Base-by-base conservation (phyloP, 2,797 vertebrate genomes). In the Acomys russatus region DNA sequence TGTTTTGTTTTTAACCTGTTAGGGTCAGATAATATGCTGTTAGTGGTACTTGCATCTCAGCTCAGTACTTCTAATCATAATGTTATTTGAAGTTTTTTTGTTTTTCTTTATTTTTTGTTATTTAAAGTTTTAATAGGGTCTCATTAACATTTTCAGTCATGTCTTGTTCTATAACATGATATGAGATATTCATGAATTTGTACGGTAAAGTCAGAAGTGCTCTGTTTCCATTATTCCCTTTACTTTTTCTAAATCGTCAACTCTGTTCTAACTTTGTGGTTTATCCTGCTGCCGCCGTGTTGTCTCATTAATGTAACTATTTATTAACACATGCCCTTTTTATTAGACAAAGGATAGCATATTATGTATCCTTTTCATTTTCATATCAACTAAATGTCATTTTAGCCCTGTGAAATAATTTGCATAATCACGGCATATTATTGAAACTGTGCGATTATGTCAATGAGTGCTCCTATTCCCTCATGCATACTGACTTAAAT, bases 371-470 rank as follows among this genome's bases (percentile, higher is more conserved):
- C 4, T 85, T 77, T 61, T 93, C 4, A 30, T 74, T 76, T 86
- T 66, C 63, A 6, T 87, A 38, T 35, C 3, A 80, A 28, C 12
- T 18, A 18, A 86, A 64, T 66, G 6, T 44, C 56, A 6, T 71
- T 71, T 94, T 25, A 88, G 92, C 59, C 70, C 15, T 78, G 51
- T 51, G 79, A 63, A 77, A 87, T 77, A 38, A 83, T 86, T 80
- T 84, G 44, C 64, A 78, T 28, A 73, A 11, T 87, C 35, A 49
- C 51, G 23, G 77, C n/a, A 28, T 87, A 87, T 82, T 79, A 44
- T 54, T 56, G 28, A 38, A 92, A 89, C 35, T 89, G 61, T 61
- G 92, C 90, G 76, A 93, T 38, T 38, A 88, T 88, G 77, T 68
- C 54, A 76, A 80, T 91, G 68, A 66, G 76, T 79, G 22, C n/a